Evolutionary conservation across 2,888 invertebrate species (phyloP).

Genomic region (Orthonevra nobilis): DNA sequence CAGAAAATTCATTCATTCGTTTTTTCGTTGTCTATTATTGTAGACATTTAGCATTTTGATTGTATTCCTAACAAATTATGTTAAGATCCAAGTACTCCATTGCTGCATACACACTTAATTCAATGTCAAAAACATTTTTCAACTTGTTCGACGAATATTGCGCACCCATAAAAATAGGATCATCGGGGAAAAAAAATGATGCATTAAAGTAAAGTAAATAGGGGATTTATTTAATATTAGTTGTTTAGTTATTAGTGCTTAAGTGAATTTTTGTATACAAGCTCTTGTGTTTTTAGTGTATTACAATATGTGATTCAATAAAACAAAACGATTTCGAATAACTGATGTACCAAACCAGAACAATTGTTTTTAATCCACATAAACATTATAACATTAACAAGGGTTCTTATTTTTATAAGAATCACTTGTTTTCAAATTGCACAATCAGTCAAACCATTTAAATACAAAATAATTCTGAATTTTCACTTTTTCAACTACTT

Average conservation of each 20-base stretch:
- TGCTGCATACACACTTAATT: slow-evolving; percentile 24
- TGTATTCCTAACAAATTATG: too few relatives aligned
- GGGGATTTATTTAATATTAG: slow-evolving; percentile 64
- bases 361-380: too few relatives aligned
- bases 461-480: too few relatives aligned
- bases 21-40: slow-evolving; percentile 11
- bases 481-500: too few relatives aligned
- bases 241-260: slow-evolving; percentile 43
- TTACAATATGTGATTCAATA: slow-evolving; percentile 67
- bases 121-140: slow-evolving; percentile 7
- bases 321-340: slow-evolving; percentile 39
- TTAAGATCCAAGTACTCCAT: too few relatives aligned
- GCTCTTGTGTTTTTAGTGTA: slow-evolving; percentile 52
- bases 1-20: too few relatives aligned
- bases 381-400: neutral
- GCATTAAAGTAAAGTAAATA: slow-evolving; percentile 29
- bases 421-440: too few relatives aligned
- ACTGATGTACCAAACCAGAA: slow-evolving; percentile 56
- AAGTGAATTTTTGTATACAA: slow-evolving; percentile 59
- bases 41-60: slow-evolving; percentile 5
- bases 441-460: too few relatives aligned
- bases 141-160: slow-evolving; percentile 7
- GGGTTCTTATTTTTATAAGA: too few relatives aligned
- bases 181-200: slow-evolving; percentile 42
- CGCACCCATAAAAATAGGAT: slow-evolving; percentile 12